A percentile compares a stretch with the other conserved stretches of the same genome.
These are phyloP conservation scores for Ceratina calcarata DNA, from an alignment of 1,140 invertebrate species.

Conservation along the genomic window DNA sequence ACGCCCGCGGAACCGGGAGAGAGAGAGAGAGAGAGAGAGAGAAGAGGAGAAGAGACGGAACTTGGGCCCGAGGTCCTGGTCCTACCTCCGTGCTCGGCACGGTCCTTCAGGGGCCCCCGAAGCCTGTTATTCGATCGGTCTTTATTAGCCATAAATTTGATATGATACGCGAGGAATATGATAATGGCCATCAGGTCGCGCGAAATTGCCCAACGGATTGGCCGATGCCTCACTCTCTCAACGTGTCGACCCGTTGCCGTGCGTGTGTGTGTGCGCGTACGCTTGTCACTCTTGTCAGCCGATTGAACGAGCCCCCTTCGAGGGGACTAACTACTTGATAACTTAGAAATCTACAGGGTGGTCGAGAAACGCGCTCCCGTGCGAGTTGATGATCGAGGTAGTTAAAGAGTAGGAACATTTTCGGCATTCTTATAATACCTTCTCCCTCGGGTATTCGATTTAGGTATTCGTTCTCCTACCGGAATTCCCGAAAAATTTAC, in stretches of 20 bases:
- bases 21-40: slow-evolving; percentile 14
- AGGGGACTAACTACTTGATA: background rate
- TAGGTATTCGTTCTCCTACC: background rate
- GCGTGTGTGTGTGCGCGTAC: background rate
- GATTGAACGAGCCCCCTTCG: background rate
- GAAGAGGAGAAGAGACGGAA: slow-evolving; percentile 15
- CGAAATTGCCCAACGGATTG: slow-evolving; percentile 25
- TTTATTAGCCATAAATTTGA: slow-evolving; percentile 69
- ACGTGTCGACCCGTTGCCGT: background rate
- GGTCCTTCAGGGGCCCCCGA: slow-evolving; percentile 17
- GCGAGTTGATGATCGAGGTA: too few species aligned
- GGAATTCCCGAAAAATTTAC: background rate
- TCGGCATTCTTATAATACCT: too few species aligned
- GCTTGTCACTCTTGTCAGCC: background rate
- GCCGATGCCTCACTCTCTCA: background rate
- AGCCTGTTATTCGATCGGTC: slow-evolving; percentile 66
- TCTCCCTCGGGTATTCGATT: background rate
- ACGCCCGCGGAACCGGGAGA: slow-evolving; percentile 29
- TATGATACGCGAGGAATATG: slow-evolving; percentile 68
- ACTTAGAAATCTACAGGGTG: background rate
- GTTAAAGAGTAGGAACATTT: background rate
- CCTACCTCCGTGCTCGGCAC: slow-evolving; percentile 17
- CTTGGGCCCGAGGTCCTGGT: background rate
- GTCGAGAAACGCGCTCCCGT: background rate
- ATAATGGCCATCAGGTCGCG: slow-evolving; percentile 61